phyloP scores from a whole-genome alignment of 2,797 vertebrate species.

The Poecilia velifera region DNA sequence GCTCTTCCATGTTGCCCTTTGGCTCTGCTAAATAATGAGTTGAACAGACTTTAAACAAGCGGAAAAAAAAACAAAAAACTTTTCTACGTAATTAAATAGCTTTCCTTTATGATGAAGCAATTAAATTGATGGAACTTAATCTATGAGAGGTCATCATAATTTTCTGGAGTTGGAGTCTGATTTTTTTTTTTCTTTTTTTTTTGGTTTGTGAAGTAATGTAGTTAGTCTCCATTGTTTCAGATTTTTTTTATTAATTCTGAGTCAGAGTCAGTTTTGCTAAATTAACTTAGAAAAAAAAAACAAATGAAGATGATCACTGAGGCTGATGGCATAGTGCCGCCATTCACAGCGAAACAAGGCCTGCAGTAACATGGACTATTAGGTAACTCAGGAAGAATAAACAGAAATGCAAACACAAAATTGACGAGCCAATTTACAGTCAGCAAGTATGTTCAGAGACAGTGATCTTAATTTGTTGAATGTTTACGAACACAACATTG shows the following conservation, averaged over 20 bases:
- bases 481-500: neutral
- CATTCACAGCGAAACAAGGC: neutral
- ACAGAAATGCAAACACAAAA: neutral
- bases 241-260: neutral
- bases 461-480: neutral
- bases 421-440: neutral
- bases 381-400: neutral
- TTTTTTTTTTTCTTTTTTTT: neutral
- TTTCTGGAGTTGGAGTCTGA: neutral
- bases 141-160: neutral
- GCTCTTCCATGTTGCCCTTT: conserved; percentile 22
- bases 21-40: conserved; percentile 5
- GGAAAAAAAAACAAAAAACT: neutral
- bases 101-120: neutral
- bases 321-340: too few relatives aligned
- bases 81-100: neutral
- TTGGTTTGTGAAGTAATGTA: neutral
- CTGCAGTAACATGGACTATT: neutral
- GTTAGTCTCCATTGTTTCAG: neutral
- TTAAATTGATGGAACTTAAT: neutral
- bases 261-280: neutral
- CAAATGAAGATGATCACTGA: neutral
- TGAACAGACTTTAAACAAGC: conserved; percentile 1
- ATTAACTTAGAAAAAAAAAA: neutral
- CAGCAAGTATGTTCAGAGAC: neutral